Evolutionary conservation across 2,113 vertebrate species (phyloP).

Genomic region (Anguilla japonica): DNA sequence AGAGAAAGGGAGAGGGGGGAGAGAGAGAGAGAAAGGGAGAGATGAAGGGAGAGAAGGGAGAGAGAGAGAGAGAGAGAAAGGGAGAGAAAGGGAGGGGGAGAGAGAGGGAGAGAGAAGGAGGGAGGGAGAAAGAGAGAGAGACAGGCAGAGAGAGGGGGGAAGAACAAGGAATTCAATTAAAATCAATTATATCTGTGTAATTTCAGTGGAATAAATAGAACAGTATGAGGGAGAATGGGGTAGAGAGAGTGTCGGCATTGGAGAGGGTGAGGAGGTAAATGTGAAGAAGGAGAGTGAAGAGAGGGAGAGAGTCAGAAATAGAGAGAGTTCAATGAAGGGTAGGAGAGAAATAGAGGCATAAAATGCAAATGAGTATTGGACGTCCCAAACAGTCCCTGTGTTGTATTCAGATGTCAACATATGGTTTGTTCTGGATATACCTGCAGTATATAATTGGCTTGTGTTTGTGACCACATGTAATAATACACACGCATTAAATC

Average conservation of each 20-base stretch:
- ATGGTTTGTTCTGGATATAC: not conserved
- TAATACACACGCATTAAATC: not conserved
- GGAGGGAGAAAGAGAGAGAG: constrained; percentile 28
- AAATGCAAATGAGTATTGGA: not conserved
- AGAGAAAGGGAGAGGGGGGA: constrained; percentile 52
- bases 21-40: constrained; percentile 57
- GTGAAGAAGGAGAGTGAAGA: constrained; percentile 12
- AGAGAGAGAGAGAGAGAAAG: constrained; percentile 39
- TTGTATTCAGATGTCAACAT: not conserved
- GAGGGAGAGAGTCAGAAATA: constrained; percentile 21
- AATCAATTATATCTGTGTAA: constrained; percentile 72
- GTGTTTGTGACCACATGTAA: not conserved
- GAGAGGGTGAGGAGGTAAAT: not conserved
- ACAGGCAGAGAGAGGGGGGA: constrained; percentile 20
- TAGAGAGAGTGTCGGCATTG: constrained; percentile 39
- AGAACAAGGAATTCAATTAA: constrained; percentile 49
- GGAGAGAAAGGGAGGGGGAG: too few relatives aligned
- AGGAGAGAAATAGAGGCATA: not conserved
- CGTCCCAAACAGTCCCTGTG: too few relatives aligned
- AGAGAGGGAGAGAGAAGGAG: constrained; percentile 31
- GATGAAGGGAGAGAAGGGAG: constrained; percentile 35
- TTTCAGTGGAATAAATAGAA: constrained; percentile 64
- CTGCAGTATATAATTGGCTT: not conserved
- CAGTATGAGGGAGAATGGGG: constrained; percentile 32
- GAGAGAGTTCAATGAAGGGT: not conserved